These are phyloP conservation scores for Cryptoprocta ferox DNA, from an alignment of 2,797 vertebrate species.

Conservation along the genomic window DNA sequence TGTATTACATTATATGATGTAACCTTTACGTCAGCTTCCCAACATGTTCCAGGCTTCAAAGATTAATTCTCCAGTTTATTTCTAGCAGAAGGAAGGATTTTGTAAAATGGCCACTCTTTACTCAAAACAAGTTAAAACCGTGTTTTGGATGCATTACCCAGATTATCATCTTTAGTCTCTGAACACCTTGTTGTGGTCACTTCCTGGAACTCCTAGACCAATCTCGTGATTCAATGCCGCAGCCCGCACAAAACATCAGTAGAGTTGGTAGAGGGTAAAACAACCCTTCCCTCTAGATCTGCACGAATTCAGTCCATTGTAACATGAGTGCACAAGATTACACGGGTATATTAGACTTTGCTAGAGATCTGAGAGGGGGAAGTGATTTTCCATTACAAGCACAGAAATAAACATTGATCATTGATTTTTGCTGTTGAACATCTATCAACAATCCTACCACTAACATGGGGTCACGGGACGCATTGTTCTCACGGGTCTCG, in stretches of 20 bases:
- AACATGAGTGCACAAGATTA: background rate
- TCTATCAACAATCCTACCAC: background rate
- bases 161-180: background rate
- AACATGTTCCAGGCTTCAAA: background rate
- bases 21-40: background rate
- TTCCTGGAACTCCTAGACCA: background rate
- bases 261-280: background rate
- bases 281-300: background rate
- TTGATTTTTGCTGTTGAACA: background rate
- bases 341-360: background rate
- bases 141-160: background rate
- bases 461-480: background rate
- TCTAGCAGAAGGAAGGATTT: background rate
- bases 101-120: background rate
- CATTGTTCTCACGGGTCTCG: background rate
- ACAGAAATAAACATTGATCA: background rate
- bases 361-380: background rate
- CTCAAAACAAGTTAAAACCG: conserved; percentile 6
- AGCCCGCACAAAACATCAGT: background rate
- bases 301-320: background rate
- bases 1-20: background rate
- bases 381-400: background rate
- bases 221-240: background rate
- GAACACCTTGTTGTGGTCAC: background rate
- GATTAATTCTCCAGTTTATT: background rate